phyloP scores from a whole-genome alignment of 2,797 vertebrate species.

The Rousettus madagascariensis region DNA sequence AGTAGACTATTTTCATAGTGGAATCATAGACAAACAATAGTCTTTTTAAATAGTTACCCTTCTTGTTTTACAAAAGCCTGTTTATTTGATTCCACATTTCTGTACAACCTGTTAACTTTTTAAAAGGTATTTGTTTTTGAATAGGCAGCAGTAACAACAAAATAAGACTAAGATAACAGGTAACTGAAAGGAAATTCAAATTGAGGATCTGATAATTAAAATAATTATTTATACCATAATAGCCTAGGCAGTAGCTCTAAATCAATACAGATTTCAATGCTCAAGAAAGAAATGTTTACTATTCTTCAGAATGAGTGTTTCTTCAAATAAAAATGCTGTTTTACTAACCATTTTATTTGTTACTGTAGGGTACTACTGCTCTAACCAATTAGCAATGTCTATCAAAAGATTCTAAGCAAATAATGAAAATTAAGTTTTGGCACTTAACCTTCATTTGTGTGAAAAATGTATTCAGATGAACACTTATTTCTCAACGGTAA shows the following conservation, averaged over 20 bases:
- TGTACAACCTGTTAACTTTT: neutral
- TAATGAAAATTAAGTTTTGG: neutral
- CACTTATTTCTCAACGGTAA: conserved; percentile 35
- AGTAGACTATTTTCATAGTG: neutral
- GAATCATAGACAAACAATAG: neutral
- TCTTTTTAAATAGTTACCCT: conserved; percentile 4
- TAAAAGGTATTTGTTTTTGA: neutral
- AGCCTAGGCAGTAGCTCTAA: neutral
- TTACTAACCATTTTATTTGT: neutral
- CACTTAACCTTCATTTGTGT: conserved; percentile 10
- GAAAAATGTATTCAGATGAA: conserved; percentile 5
- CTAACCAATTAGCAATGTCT: neutral
- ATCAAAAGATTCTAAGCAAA: neutral
- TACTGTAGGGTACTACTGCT: neutral
- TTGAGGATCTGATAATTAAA: neutral
- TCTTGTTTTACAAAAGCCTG: conserved; percentile 19
- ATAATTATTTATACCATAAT: neutral
- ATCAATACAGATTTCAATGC: neutral
- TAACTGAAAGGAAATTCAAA: conserved; percentile 22
- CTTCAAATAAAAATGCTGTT: neutral
- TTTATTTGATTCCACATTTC: conserved; percentile 11
- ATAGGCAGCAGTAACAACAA: neutral
- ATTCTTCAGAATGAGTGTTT: conserved; percentile 5
- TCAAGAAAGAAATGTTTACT: neutral
- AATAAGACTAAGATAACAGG: neutral